These are phyloP conservation scores for Azemiops feae DNA, from an alignment of 2,113 vertebrate species.

Conservation along the genomic window DNA sequence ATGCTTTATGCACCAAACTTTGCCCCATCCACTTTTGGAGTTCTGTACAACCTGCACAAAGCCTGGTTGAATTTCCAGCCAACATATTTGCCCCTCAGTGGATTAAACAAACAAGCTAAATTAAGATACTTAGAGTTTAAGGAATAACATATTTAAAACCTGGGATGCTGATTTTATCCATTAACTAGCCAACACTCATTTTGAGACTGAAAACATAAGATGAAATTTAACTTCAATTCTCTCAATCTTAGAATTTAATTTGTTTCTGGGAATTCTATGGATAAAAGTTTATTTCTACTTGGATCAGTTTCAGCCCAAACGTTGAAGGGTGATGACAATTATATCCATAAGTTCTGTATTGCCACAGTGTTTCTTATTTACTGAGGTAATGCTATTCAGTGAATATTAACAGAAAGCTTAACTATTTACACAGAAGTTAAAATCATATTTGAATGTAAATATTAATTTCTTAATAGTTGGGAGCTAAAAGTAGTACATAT, in stretches of 20 bases:
- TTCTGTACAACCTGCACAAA: background rate
- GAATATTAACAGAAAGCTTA: conserved; percentile 18
- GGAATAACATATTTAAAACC: background rate
- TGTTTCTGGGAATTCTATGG: background rate
- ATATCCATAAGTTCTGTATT: background rate
- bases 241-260: background rate
- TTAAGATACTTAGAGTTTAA: background rate
- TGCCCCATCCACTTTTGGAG: background rate
- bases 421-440: conserved; percentile 32
- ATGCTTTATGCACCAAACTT: background rate
- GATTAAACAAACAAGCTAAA: background rate
- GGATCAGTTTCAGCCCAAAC: background rate
- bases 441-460: conserved; percentile 31
- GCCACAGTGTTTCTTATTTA: background rate
- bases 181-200: background rate
- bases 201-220: background rate
- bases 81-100: background rate
- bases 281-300: background rate
- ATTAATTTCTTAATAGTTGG: conserved; percentile 30
- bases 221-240: conserved; percentile 11
- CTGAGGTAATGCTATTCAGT: conserved; percentile 22
- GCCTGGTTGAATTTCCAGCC: background rate
- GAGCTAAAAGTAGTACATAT: conserved; percentile 17
- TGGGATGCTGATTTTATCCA: background rate
- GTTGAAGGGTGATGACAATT: background rate